Base-by-base conservation (phyloP, 2,113 vertebrate genomes). In the Oceanites oceanicus region DNA sequence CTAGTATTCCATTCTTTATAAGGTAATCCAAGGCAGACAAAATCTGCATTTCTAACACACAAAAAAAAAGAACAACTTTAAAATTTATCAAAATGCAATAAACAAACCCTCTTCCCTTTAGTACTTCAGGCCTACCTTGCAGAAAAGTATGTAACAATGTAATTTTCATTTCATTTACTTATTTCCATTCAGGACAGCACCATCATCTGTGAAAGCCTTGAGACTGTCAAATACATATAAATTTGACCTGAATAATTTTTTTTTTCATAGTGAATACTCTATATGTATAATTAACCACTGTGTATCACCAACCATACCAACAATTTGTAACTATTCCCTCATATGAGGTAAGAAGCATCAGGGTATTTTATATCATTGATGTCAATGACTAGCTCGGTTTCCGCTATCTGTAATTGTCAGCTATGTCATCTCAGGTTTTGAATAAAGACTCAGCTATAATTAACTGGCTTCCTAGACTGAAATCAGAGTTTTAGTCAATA, bases 401-500 rank as follows among this genome's bases (percentile, higher is more conserved):
- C 32, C 75, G 74, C 21, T 29, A 34, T 50, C 68, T 17, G 10
- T 45, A 90, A 80, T 65, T 90, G 78, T 90, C 86, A 92, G 40
- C 67, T 75, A 20, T 92, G 79, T 91, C 63, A 91, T 80, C 83
- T 78, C 73, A 38, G 56, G 22, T 68, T 93, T 73, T 86, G 73
- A 71, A 84, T 67, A 88, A 93, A 93, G 72, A 42, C 15, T 86
- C 50, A 62, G 38, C 32, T 86, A 72, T 88, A 94, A 92, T 94
- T 95, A 96, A 94, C 77, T 81, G 50, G 21, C 44, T 90, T 94
- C 83, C 61, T 38, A 59, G 68, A 27, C 75, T 84, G 76, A 95
- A 93, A 89, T 83, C 63, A 81, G 72, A 88, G 65, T 80, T 92
- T 84, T 81, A 94, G 94, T 96, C 91, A 93, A 93, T 78, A 91